These are phyloP conservation scores for Bombylius discolor DNA, from an alignment of 2,888 invertebrate species.

Conservation along the genomic window DNA sequence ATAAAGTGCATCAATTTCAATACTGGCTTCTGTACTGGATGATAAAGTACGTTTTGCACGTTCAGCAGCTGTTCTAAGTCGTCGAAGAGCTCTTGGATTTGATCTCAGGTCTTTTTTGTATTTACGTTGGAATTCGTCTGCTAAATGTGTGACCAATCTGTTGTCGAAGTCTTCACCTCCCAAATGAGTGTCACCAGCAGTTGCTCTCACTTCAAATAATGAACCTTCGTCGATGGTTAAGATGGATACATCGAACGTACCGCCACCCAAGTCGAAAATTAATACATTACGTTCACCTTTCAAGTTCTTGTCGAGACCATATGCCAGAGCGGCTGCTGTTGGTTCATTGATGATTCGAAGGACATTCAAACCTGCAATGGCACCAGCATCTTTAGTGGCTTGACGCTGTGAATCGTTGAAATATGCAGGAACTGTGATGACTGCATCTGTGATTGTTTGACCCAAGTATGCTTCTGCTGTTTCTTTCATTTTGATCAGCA, in stretches of 20 bases:
- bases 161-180: constrained; percentile 84
- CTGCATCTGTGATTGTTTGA: constrained; percentile 66
- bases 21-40: constrained; percentile 56
- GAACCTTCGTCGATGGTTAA: constrained; percentile 78
- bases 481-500: constrained; percentile 86
- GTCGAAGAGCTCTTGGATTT: constrained; percentile 47
- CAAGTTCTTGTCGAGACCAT: constrained; percentile 73
- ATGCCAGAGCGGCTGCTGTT: constrained; percentile 80
- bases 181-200: constrained; percentile 82
- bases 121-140: constrained; percentile 70
- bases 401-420: constrained; percentile 77
- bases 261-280: constrained; percentile 48
- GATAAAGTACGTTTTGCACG: constrained; percentile 60
- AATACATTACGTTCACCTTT: constrained; percentile 63
- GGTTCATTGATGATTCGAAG: constrained; percentile 82
- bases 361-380: constrained; percentile 75
- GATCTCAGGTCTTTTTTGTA: constrained; percentile 49
- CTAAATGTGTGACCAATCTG: constrained; percentile 70
- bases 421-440: constrained; percentile 78
- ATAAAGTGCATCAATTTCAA: constrained; percentile 57
- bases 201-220: constrained; percentile 85
- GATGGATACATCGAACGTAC: constrained; percentile 87
- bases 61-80: constrained; percentile 58
- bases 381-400: constrained; percentile 85
- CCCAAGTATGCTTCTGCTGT: constrained; percentile 76